Evolutionary conservation across 2,888 invertebrate species (phyloP), one percentile per base, ranked within the genome.

Genomic region (Anodontia alba): DNA sequence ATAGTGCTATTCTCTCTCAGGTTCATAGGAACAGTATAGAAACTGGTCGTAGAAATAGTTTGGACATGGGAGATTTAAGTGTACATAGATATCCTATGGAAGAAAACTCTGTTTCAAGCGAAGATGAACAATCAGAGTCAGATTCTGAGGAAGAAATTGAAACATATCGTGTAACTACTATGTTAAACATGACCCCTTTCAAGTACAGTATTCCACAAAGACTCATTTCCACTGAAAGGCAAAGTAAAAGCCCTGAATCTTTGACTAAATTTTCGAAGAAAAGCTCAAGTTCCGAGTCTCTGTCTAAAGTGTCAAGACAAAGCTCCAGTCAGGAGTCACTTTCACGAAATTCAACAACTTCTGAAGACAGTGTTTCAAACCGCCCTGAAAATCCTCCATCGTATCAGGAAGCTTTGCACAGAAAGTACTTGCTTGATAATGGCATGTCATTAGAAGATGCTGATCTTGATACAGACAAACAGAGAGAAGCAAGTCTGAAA

Each of bases 401-500:
- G n/a, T 93, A 93, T 76, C 83, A 89, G 8, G 92, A 92, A 73
- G 93, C 94, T 20, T 68, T 93, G 33, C 87, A 91, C 26, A 81
- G 93, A 68, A 91, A 90, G 70, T 86, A 80, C 69, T 76, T 90
- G 73, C 72, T 92, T 15, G 82, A 89, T 72, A 83, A 87, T 33
- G 89, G 89, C 33, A 43, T 82, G 33, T 85, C 90, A 10, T 76
- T 86, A 29, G 88, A 87, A 31, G 89, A 88, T 49, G 80, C 80
- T 26, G 91, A 90, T 33, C 80, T 73, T 33, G 83, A 87, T 46
- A 75, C 79, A 17, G 68, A 84, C 54, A 80, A 77, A 66, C 92
- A 93, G 77, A 88, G 86, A 57, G 87, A 88, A 73, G 90, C 88
- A 12, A 93, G 92, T 87, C 82, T 88, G 23, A 86, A 83, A 38